phyloP scores from a whole-genome alignment of 2,797 vertebrate species.

The Coccyzus lansbergi region DNA sequence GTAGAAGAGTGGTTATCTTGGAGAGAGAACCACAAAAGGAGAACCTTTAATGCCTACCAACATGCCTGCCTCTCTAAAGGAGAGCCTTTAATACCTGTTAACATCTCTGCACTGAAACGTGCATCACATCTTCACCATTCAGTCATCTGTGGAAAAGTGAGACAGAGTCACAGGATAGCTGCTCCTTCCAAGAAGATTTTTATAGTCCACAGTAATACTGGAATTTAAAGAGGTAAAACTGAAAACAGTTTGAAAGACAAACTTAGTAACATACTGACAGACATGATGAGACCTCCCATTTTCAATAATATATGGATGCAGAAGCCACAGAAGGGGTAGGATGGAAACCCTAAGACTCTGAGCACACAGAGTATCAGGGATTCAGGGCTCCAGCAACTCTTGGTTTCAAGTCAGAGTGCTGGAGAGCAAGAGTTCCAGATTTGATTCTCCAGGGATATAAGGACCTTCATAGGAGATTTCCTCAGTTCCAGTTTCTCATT shows the following conservation, averaged over 20 bases:
- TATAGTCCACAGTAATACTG: background rate
- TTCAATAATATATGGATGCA: background rate
- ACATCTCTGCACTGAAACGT: background rate
- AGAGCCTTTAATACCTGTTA: background rate
- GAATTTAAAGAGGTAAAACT: background rate
- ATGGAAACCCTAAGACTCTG: background rate
- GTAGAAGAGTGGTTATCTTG: background rate
- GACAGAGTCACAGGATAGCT: background rate
- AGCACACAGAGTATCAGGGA: background rate
- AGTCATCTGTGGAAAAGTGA: background rate
- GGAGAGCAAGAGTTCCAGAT: background rate
- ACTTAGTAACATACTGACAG: background rate
- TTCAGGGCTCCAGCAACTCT: background rate
- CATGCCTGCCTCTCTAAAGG: background rate
- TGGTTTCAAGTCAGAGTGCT: background rate
- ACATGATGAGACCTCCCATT: background rate
- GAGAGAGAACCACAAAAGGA: background rate
- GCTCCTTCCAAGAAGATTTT: background rate
- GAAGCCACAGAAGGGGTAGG: background rate
- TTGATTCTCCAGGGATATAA: background rate
- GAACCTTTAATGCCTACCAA: background rate
- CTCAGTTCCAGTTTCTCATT: background rate
- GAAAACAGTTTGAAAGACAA: background rate
- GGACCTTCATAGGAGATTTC: background rate
- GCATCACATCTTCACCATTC: background rate